These are phyloP conservation scores for Leptinotarsa rubiginosa DNA, from an alignment of 2,888 invertebrate species.

Conservation along the genomic window DNA sequence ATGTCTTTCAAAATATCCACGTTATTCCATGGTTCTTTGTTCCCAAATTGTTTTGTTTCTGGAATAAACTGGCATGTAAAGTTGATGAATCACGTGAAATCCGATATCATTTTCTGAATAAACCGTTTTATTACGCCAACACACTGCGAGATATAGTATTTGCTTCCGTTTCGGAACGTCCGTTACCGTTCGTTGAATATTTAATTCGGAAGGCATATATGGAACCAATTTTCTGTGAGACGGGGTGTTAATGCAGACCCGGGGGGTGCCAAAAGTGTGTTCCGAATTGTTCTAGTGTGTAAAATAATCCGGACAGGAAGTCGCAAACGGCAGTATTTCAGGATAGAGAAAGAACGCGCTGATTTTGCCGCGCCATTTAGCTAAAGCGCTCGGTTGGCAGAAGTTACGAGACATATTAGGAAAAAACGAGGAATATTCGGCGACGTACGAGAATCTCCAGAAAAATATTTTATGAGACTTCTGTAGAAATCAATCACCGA, in stretches of 20 bases:
- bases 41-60: background rate
- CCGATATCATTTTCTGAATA: slow-evolving; percentile 22
- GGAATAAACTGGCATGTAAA: background rate
- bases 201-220: slow-evolving; percentile 39
- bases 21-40: background rate
- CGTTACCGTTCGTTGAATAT: slow-evolving; percentile 29
- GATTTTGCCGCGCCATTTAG: slow-evolving; percentile 50
- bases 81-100: slow-evolving; percentile 4
- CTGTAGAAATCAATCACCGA: too few species aligned
- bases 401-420: slow-evolving; percentile 35
- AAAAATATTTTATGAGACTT: background rate
- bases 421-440: background rate
- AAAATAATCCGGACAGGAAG: slow-evolving; percentile 46
- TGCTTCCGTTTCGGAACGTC: slow-evolving; percentile 42
- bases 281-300: slow-evolving; percentile 52
- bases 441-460: background rate
- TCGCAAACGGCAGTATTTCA: slow-evolving; percentile 49
- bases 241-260: slow-evolving; percentile 41
- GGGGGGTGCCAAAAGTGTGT: slow-evolving; percentile 48
- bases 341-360: slow-evolving; percentile 41
- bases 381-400: slow-evolving; percentile 42
- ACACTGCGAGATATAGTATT: slow-evolving; percentile 38
- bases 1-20: too few species aligned
- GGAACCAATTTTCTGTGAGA: slow-evolving; percentile 42
- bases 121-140: slow-evolving; percentile 28